phyloP scores from a whole-genome alignment of 2,113 vertebrate species.

The Rhombomys opimus region DNA sequence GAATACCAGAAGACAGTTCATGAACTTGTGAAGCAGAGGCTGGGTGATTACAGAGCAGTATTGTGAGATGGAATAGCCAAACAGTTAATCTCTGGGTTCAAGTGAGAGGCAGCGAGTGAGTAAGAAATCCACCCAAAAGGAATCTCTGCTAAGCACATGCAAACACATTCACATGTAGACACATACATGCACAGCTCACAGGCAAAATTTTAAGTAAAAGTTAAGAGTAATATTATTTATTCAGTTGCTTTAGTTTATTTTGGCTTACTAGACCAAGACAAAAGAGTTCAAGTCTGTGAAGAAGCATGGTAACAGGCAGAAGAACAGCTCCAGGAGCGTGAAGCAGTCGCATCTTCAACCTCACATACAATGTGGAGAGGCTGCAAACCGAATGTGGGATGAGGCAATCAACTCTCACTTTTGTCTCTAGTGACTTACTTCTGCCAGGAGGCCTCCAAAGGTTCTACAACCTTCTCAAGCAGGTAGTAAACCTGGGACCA shows the following conservation, averaged over 20 bases:
- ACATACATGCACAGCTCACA: not conserved
- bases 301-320: not conserved
- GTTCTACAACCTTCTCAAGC: not conserved
- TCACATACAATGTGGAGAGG: not conserved
- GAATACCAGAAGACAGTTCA: not conserved
- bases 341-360: not conserved
- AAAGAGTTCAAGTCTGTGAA: not conserved
- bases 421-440: not conserved
- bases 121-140: not conserved
- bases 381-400: not conserved
- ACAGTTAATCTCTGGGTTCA: not conserved
- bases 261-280: not conserved
- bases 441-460: not conserved
- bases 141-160: not conserved
- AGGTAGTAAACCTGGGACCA: not conserved
- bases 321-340: not conserved
- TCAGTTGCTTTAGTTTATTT: not conserved
- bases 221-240: not conserved
- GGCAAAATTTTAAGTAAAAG: not conserved
- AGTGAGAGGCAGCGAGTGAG: not conserved
- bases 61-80: not conserved
- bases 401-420: not conserved
- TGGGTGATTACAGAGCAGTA: no score
- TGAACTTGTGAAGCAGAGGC: not conserved
- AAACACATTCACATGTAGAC: not conserved